Percentiles rank a stretch among this genome's conserved stretches.
phyloP scores from a whole-genome alignment of 2,888 invertebrate genomes.

The Tupiocoris notatus region DNA sequence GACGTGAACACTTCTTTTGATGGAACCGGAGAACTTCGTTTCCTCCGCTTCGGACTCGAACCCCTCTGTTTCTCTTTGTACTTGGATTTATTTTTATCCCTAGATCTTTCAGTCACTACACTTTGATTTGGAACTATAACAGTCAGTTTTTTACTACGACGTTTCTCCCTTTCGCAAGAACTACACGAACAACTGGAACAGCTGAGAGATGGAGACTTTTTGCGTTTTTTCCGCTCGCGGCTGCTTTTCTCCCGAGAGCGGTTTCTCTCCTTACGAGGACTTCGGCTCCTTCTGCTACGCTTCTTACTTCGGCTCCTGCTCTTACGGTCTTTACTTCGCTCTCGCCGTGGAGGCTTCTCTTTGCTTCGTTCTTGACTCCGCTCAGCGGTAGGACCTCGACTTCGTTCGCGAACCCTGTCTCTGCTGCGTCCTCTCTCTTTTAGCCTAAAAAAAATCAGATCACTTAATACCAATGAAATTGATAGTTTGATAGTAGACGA shows the following conservation, averaged over 20 bases:
- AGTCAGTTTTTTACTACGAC: conserved; percentile 59
- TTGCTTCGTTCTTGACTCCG: conserved; percentile 51
- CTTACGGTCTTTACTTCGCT: conserved; percentile 31
- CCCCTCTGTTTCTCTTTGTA: conserved; percentile 51
- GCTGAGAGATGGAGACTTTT: conserved; percentile 57
- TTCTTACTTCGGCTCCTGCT: conserved; percentile 43
- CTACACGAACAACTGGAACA: conserved; percentile 54
- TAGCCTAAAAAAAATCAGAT: conserved; percentile 40
- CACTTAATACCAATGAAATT: too few species aligned
- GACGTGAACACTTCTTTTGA: conserved; percentile 90
- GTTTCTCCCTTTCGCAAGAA: conserved; percentile 49
- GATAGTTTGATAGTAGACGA: too few species aligned
- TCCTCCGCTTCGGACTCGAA: conserved; percentile 55
- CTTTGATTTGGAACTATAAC: conserved; percentile 61
- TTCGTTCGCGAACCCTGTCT: conserved; percentile 52
- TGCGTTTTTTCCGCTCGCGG: conserved; percentile 37
- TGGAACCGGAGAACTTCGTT: conserved; percentile 61
- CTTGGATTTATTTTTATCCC: conserved; percentile 52
- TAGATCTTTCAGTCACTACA: conserved; percentile 50
- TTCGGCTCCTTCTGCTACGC: conserved; percentile 31
- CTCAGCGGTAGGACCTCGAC: conserved; percentile 48
- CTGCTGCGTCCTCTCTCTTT: conserved; percentile 39
- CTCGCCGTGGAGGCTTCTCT: conserved; percentile 52
- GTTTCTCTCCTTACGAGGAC: conserved; percentile 39
- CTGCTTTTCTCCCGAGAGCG: conserved; percentile 19